These are phyloP conservation scores for Athetis lepigone DNA, from an alignment of 2,888 invertebrate species.

Conservation along the genomic window DNA sequence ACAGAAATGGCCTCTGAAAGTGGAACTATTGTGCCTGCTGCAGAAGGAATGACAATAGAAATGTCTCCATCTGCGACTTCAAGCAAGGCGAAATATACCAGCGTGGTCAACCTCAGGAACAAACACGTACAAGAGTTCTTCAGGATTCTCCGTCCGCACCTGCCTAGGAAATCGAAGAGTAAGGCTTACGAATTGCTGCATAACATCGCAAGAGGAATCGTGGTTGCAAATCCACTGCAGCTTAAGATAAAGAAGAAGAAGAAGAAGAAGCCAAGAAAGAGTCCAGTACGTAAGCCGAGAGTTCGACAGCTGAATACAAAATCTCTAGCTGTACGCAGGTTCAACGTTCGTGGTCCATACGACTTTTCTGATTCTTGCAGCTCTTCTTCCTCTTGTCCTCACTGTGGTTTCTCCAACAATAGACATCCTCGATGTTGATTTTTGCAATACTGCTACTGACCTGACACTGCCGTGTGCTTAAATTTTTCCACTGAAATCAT, in stretches of 20 bases:
- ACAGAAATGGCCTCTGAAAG: conserved; percentile 18
- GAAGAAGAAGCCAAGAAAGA: conserved; percentile 29
- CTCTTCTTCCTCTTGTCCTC: conserved; percentile 37
- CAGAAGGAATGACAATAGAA: too few relatives aligned
- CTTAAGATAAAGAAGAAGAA: conserved; percentile 6
- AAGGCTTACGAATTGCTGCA: conserved; percentile 64
- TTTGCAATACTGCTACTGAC: conserved; percentile 2
- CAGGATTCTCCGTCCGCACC: conserved; percentile 55
- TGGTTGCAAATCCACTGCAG: conserved; percentile 10
- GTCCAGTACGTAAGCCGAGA: conserved; percentile 12
- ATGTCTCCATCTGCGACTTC: conserved; percentile 36
- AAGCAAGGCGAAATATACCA: conserved; percentile 38
- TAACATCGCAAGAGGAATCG: conserved; percentile 55
- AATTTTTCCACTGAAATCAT: background rate
- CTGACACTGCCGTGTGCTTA: too few relatives aligned
- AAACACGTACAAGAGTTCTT: conserved; percentile 36
- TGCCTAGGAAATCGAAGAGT: conserved; percentile 68
- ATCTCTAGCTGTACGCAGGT: conserved; percentile 5
- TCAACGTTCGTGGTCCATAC: conserved; percentile 15
- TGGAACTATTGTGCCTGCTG: too few relatives aligned
- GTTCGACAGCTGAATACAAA: conserved; percentile 20
- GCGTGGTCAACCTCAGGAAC: background rate
- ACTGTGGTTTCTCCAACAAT: conserved; percentile 41
- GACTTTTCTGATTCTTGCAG: conserved; percentile 37
- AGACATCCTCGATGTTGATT: conserved; percentile 28